A percentile compares a stretch with the other conserved stretches of the same genome.
phyloP scores from a whole-genome alignment of 2,888 invertebrate genomes.

The Hoplodrina ambigua region DNA sequence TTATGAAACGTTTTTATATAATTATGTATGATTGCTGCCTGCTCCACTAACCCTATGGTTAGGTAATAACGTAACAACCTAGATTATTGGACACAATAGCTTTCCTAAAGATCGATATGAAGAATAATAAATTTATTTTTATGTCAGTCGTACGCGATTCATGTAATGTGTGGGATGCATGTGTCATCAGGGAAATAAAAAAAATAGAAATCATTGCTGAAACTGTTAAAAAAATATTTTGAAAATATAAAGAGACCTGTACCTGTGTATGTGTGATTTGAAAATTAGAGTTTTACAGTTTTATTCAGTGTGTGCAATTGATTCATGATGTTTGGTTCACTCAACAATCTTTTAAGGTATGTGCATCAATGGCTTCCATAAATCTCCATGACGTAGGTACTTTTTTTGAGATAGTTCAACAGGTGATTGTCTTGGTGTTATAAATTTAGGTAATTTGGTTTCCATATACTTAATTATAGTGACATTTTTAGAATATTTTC shows the following conservation, averaged over 20 bases:
- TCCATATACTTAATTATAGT: no score
- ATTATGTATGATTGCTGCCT: neutral
- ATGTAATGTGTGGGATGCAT: neutral
- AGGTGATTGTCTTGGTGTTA: no score
- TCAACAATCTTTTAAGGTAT: neutral
- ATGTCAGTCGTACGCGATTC: neutral
- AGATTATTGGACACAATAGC: neutral
- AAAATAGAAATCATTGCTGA: neutral
- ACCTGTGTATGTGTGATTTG: neutral
- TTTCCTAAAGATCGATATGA: conserved; percentile 6
- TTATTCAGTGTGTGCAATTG: neutral
- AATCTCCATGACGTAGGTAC: no score
- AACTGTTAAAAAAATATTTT: no score
- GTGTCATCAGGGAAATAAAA: neutral
- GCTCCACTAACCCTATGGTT: neutral
- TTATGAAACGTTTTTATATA: no score
- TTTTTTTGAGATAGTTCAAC: no score
- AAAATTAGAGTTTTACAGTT: neutral
- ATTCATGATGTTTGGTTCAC: neutral
- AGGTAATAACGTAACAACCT: neutral
- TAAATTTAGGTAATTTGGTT: no score
- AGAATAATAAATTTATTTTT: neutral
- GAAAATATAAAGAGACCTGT: no score
- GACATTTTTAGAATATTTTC: no score
- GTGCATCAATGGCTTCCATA: neutral